Conservation (phyloP, 2,888 invertebrate species). For the Trimorus sp. region DNA sequence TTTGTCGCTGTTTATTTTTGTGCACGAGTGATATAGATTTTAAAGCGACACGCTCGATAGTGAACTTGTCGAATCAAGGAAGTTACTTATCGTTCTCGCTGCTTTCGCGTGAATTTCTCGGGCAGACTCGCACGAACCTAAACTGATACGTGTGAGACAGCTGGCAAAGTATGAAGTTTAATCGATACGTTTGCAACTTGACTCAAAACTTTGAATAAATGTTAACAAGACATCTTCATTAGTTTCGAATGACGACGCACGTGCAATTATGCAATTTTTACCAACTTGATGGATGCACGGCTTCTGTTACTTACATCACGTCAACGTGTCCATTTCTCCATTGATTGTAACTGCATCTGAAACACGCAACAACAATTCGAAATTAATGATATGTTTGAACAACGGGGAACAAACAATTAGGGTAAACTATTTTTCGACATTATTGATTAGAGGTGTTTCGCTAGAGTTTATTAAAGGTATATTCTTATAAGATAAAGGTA, state of each 20-base stretch:
- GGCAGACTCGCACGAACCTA: slow-evolving; percentile 56
- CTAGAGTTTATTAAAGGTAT: too few species aligned
- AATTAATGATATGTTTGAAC: too few species aligned
- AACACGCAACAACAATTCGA: too few species aligned
- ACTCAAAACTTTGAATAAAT: slow-evolving; percentile 62
- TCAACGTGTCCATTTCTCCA: slow-evolving; percentile 16
- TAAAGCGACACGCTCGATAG: slow-evolving; percentile 58
- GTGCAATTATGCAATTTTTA: background rate
- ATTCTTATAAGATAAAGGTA: background rate
- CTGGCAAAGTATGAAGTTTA: slow-evolving; percentile 62
- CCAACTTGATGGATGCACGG: background rate
- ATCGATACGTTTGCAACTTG: slow-evolving; percentile 63
- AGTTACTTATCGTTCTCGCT: slow-evolving; percentile 63
- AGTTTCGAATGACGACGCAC: slow-evolving; percentile 36
- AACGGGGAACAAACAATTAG: too few species aligned
- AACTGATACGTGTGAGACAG: slow-evolving; percentile 61
- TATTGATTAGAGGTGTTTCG: too few species aligned
- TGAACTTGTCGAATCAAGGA: slow-evolving; percentile 61
- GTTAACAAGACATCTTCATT: slow-evolving; percentile 59
- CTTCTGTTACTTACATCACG: slow-evolving; percentile 40
- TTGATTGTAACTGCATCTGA: too few species aligned
- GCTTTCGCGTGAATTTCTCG: slow-evolving; percentile 60
- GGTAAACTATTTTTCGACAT: too few species aligned
- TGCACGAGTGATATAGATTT: slow-evolving; percentile 52
- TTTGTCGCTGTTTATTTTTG: slow-evolving; percentile 62